Evolutionary conservation across 2,888 invertebrate species (phyloP), one percentile per base, ranked within the genome.

Genomic region (Leucozona laternaria): DNA sequence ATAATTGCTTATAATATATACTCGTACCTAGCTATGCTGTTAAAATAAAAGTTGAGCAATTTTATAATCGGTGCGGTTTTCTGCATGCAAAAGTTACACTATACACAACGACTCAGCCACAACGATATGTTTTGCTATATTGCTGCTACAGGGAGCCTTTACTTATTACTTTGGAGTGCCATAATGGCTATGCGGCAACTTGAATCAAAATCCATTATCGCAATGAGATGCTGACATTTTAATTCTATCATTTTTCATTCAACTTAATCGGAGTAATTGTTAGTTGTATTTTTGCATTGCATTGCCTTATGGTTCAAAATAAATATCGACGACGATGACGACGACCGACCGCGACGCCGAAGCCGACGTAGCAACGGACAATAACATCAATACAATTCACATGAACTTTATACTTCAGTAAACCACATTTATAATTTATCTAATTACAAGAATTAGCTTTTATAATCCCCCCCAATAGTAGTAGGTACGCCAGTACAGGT

Each of bases 131-230:
- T 53, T 7, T n/a, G 50, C 13, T 22, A 25, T 22, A 25, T 13
- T 25, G 17, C 8, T 7, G 53, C 31, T 55, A 28, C 2, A n/a
- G 45, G 34, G 11, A 66, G 37, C 10, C 15, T 4, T 25, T 28
- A 28, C 7, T 7, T 31, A 28, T 50, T 13, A 34, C 10, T 37
- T 53, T 22, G 50, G 28, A 64, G 50, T 71, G 64, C 43, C 48
- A 57, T 62, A 77, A 48, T 66, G 53, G 22, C 20, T 20, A 13
- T 45, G 82, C 68, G 82, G 78, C 78, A 73, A 78, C 72, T 73
- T 83, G 73, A 79, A 83, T 83, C 78, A 60, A 53, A 78, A 68
- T 55, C 45, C 45, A 78, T 82, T 72, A 53, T 75, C 75, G 55
- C n/a, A 70, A 70, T 40, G 48, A 66, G 60, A 53, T 60, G 80